Base-by-base conservation (phyloP, 1,140 invertebrate genomes). In the Drosophila auraria region DNA sequence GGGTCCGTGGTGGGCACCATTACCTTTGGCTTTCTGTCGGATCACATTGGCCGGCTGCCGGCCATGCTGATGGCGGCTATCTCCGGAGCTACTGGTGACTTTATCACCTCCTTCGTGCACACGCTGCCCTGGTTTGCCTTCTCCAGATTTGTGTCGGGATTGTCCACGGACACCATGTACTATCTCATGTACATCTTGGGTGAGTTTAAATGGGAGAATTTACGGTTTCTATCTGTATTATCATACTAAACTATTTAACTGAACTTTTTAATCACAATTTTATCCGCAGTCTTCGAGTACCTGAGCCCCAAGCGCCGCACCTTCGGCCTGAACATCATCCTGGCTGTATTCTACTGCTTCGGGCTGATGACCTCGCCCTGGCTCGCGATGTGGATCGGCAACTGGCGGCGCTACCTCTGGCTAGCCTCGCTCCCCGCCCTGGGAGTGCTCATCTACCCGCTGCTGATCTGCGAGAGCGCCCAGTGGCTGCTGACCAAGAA, bases 171-270 rank as follows among this genome's bases (percentile, higher is more conserved):
- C 68, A 94, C 93, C 47, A 94, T 94, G 87, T 95, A 95, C 82
- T 94, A 95, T 53, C 93, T 95, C 84, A 95, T 95, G 94, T 95
- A 95, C 69, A 95, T 95, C 66, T 93, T 95, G 72, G 94, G 94
- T 94, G 81, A 92, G 90, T 72, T 47, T 0, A 15, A 0, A 14
- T 17, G 14, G 1, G 7, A 9, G 2, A 17, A 17, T 45, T 2
- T 2, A 23, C 20, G 20, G 2, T 11, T 33, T 11, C 2, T 36
- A 6, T 5, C 2, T 36, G 11, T 3, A 36, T 3, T 36, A 36
- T 36, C 2, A 36, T 36, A 11, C 2, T 11, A 11, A 3, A 36
- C 33, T 36, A 3, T 11, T 36, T 36, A 36, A 3, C 1, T 9
- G 9, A 11, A 36, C 11, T 3, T 36, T 36, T 12, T 12, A 36